A percentile compares a stretch with the other conserved stretches of the same genome.
These are phyloP conservation scores for Chrysolina oricalcia DNA, from an alignment of 2,888 invertebrate genomes.

Conservation along the genomic window DNA sequence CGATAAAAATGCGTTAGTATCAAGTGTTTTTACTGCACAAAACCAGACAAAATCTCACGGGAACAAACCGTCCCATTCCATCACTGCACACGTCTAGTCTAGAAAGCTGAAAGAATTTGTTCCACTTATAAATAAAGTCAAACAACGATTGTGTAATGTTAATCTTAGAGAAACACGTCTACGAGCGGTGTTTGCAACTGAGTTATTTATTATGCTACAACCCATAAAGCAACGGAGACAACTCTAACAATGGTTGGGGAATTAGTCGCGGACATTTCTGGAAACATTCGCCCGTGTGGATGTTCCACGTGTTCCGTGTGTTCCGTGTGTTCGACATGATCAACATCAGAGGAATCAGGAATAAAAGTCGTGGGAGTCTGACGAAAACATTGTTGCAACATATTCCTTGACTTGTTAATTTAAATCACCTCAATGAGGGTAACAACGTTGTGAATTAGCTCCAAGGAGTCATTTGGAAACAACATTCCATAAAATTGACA, in stretches of 20 bases:
- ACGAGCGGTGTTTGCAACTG: conserved; percentile 43
- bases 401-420: too few relatives aligned
- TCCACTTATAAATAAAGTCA: conserved; percentile 54
- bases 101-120: conserved; percentile 48
- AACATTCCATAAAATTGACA: too few relatives aligned
- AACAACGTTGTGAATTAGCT: too few relatives aligned
- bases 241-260: conserved; percentile 49
- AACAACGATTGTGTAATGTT: conserved; percentile 55
- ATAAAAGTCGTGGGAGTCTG: conserved; percentile 12
- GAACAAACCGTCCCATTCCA: neutral
- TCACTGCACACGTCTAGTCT: conserved; percentile 32
- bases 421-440: too few relatives aligned
- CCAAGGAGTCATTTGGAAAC: too few relatives aligned
- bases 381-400: neutral
- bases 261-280: conserved; percentile 49
- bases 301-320: conserved; percentile 50
- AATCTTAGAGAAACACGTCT: conserved; percentile 46
- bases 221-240: conserved; percentile 49
- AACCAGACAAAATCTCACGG: neutral
- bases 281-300: conserved; percentile 50
- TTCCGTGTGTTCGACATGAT: conserved; percentile 52
- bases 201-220: conserved; percentile 49
- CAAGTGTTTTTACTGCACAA: too few relatives aligned
- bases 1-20: too few relatives aligned
- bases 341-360: conserved; percentile 43